phyloP scores from a whole-genome alignment of 2,888 invertebrate species.

The Choreutis nemorana region DNA sequence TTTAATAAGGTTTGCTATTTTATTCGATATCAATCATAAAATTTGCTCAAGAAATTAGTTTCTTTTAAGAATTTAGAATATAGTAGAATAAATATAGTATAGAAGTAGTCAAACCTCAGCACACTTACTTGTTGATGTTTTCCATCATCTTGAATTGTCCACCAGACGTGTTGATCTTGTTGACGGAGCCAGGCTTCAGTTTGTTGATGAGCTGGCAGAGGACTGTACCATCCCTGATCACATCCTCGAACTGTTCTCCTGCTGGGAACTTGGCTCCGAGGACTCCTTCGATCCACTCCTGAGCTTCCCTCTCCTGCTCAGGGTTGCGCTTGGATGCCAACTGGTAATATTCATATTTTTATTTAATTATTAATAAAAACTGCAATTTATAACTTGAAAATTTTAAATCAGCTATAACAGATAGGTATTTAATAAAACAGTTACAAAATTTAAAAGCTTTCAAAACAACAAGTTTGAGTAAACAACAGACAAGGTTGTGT shows the following conservation, averaged over 20 bases:
- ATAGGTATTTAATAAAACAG: background rate
- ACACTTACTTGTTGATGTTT: constrained; percentile 90
- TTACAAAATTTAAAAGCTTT: too few relatives aligned
- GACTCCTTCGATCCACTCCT: constrained; percentile 91
- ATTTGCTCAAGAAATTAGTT: too few relatives aligned
- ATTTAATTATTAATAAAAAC: background rate
- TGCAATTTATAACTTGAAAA: background rate
- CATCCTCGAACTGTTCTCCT: constrained; percentile 84
- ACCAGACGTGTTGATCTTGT: constrained; percentile 92
- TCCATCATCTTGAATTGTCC: constrained; percentile 99
- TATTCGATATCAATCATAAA: too few relatives aligned
- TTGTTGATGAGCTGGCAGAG: constrained; percentile 96
- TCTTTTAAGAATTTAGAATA: too few relatives aligned
- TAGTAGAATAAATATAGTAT: too few relatives aligned
- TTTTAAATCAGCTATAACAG: background rate
- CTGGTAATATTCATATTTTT: constrained; percentile 52
- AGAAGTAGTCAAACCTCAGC: too few relatives aligned
- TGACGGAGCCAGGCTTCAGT: constrained; percentile 84
- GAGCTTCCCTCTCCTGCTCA: constrained; percentile 85
- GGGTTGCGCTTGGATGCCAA: constrained; percentile 84
- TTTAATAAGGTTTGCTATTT: too few relatives aligned
- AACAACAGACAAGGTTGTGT: too few relatives aligned
- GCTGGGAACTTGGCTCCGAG: constrained; percentile 89
- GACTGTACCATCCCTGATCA: constrained; percentile 89
- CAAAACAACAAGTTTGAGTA: too few relatives aligned